phyloP scores from a whole-genome alignment of 2,888 invertebrate genomes.

The Cylloceria caligata region DNA sequence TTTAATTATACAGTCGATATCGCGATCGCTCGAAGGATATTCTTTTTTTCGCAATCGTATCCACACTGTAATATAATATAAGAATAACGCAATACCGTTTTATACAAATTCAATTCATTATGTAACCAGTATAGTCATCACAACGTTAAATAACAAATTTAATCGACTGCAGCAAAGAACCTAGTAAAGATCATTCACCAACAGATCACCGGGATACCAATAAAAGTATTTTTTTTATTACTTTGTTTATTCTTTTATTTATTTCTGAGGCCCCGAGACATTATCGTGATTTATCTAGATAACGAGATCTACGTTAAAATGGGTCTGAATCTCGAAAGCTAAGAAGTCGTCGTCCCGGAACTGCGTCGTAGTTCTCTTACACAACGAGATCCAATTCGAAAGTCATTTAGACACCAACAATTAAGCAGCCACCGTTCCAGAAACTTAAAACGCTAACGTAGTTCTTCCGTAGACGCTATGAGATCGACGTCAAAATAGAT shows the following conservation, averaged over 20 bases:
- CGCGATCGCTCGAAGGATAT: constrained; percentile 9
- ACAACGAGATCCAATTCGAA: too few species aligned
- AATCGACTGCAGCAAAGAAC: background rate
- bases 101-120: constrained; percentile 4
- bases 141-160: background rate
- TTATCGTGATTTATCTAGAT: too few species aligned
- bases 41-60: constrained; percentile 14
- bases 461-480: too few species aligned
- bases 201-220: background rate
- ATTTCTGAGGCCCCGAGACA: background rate
- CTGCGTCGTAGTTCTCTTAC: too few species aligned
- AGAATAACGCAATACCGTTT: background rate
- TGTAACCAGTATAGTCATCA: background rate
- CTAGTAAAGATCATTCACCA: background rate
- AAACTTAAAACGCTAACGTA: too few species aligned
- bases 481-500: too few species aligned
- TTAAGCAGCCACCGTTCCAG: too few species aligned
- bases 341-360: too few species aligned
- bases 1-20: constrained; percentile 57
- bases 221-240: background rate
- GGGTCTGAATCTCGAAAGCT: too few species aligned
- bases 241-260: background rate
- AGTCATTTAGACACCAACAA: too few species aligned
- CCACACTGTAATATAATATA: background rate
- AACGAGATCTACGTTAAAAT: too few species aligned